A percentile compares a stretch with the other conserved stretches of the same genome.
These are phyloP conservation scores for Prietella phreatophila DNA, from an alignment of 2,113 vertebrate genomes.

Conservation along the genomic window DNA sequence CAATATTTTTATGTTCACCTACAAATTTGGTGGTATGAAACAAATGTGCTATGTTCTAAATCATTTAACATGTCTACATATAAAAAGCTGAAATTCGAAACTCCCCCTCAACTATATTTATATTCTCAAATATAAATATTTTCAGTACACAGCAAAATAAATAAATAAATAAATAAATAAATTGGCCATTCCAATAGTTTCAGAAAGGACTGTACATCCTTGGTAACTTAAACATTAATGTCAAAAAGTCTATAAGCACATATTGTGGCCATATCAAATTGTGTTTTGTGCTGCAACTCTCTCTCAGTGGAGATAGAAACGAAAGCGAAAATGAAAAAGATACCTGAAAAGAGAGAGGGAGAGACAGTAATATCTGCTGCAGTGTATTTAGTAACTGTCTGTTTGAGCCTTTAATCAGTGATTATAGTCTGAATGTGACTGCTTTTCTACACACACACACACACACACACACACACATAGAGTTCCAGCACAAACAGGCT, in stretches of 20 bases:
- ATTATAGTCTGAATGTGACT: constrained; percentile 53
- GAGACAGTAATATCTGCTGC: background rate
- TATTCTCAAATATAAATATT: too few relatives aligned
- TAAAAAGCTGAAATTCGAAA: too few relatives aligned
- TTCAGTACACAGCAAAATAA: too few relatives aligned
- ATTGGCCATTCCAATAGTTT: too few relatives aligned
- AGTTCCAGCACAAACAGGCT: constrained; percentile 32
- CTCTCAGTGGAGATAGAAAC: background rate
- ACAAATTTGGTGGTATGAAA: too few relatives aligned
- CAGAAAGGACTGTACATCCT: background rate
- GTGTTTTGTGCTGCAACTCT: background rate
- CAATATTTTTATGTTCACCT: too few relatives aligned
- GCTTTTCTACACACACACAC: constrained; percentile 26
- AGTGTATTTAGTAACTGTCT: constrained; percentile 36
- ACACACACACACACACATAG: background rate
- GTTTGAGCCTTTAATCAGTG: constrained; percentile 51
- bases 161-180: too few relatives aligned
- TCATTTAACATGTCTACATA: too few relatives aligned
- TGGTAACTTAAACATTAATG: background rate
- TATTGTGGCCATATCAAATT: background rate
- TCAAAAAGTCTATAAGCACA: background rate
- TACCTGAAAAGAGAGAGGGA: constrained; percentile 22
- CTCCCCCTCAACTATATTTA: too few relatives aligned
- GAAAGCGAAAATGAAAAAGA: background rate
- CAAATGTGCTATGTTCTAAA: too few relatives aligned